These are phyloP conservation scores for Siderastrea siderea DNA, from an alignment of 92 coral and sea anemone species.

Conservation along the genomic window DNA sequence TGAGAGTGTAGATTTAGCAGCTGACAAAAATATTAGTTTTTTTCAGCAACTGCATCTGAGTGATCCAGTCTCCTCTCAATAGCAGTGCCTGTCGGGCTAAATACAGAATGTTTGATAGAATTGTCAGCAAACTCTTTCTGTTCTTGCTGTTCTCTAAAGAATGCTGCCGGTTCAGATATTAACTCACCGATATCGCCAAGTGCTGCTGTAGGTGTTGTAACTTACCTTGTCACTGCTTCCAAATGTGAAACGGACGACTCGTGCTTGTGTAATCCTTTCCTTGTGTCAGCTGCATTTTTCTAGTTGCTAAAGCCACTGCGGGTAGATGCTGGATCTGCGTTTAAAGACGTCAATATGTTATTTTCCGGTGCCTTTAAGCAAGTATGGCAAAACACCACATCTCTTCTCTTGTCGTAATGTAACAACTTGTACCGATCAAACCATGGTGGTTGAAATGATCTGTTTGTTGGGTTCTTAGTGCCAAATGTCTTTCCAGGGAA, in stretches of 20 bases:
- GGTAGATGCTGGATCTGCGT: constrained; percentile 43
- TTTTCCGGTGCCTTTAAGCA: constrained; percentile 41
- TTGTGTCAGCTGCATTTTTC: neutral
- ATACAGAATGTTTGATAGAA: constrained; percentile 61
- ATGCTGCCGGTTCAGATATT: constrained; percentile 13
- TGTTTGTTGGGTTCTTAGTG: constrained; percentile 22
- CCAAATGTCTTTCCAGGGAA: constrained; percentile 19
- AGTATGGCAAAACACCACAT: constrained; percentile 37
- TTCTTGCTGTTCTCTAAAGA: constrained; percentile 45
- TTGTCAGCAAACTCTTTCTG: constrained; percentile 56
- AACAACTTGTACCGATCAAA: constrained; percentile 59
- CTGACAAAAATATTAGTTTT: constrained; percentile 61
- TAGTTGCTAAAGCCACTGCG: constrained; percentile 5
- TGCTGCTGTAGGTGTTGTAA: constrained; percentile 17
- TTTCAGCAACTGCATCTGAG: constrained; percentile 38
- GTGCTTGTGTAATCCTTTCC: constrained; percentile 54
- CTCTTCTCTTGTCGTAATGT: constrained; percentile 52
- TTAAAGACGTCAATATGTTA: neutral
- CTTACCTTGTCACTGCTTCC: constrained; percentile 58
- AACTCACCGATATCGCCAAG: constrained; percentile 58
- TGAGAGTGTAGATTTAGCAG: constrained; percentile 44
- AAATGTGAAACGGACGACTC: constrained; percentile 48
- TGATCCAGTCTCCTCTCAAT: constrained; percentile 57
- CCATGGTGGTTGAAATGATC: constrained; percentile 57
- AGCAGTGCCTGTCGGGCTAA: constrained; percentile 61